Conservation (phyloP, 2,888 invertebrate genomes). For the Chironomus riparius region DNA sequence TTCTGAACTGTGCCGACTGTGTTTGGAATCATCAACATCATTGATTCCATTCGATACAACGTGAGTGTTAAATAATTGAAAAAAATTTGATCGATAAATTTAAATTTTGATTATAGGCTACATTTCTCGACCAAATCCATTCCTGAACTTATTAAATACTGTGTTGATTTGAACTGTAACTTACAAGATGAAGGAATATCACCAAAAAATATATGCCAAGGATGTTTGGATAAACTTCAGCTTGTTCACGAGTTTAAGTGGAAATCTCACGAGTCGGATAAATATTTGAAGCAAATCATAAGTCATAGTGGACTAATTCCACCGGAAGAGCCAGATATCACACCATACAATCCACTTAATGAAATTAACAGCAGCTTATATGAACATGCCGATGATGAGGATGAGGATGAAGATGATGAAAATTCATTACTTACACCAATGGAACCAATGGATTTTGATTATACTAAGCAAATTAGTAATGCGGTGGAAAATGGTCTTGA, state of each 20-base stretch:
- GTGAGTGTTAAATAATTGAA: not conserved
- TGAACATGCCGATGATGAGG: not conserved
- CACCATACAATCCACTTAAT: not conserved
- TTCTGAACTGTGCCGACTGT: slow-evolving; percentile 12
- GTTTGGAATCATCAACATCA: not conserved
- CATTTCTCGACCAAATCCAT: not conserved
- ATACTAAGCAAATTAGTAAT: not conserved
- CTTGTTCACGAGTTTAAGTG: not conserved
- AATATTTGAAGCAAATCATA: slow-evolving; percentile 4
- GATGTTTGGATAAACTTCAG: slow-evolving; percentile 12
- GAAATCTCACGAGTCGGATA: slow-evolving; percentile 5
- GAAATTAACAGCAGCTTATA: too few relatives aligned
- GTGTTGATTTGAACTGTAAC: slow-evolving; percentile 7
- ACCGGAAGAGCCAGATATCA: not conserved
- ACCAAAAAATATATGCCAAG: slow-evolving; percentile 6
- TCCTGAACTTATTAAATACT: slow-evolving; percentile 9
- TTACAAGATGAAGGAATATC: not conserved
- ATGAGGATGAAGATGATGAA: not conserved
- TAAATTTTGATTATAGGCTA: slow-evolving; percentile 4
- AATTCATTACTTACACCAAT: not conserved
- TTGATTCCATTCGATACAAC: slow-evolving; percentile 2
- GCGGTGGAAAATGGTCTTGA: not conserved
- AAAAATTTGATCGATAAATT: not conserved
- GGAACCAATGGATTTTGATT: not conserved
- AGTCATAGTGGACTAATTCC: not conserved